Evolutionary conservation across 2,888 invertebrate species (phyloP).

Genomic region (Cosmia trapezina): DNA sequence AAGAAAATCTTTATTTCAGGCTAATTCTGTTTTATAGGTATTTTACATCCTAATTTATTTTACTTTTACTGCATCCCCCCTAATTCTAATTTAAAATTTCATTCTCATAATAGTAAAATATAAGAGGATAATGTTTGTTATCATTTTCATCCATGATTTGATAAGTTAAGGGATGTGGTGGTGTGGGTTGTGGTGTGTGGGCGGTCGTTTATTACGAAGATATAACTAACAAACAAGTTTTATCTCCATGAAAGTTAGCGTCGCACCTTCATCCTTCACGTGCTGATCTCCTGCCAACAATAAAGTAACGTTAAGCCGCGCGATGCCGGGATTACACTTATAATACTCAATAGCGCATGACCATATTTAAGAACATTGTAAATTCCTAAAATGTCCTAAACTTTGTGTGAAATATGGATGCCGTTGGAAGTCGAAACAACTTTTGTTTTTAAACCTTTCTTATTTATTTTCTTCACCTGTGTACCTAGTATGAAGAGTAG

Average conservation of each 20-base stretch:
- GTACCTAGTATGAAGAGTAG: not conserved
- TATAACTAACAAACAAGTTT: conserved; percentile 88
- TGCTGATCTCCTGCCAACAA: conserved; percentile 85
- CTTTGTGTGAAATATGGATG: conserved; percentile 34
- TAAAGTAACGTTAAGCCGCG: conserved; percentile 78
- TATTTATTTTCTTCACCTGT: conserved; percentile 8
- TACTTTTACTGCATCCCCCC: conserved; percentile 64
- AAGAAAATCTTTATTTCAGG: conserved; percentile 63
- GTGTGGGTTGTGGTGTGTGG: conserved; percentile 69
- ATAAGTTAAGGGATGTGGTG: conserved; percentile 69
- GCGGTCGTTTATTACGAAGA: conserved; percentile 73
- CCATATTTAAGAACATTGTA: conserved; percentile 60
- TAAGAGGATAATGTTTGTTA: conserved; percentile 61
- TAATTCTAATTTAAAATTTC: conserved; percentile 67
- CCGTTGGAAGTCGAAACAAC: conserved; percentile 28
- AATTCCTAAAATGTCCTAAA: conserved; percentile 26
- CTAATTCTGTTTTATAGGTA: conserved; percentile 68
- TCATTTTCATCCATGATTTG: conserved; percentile 72
- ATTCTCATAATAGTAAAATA: conserved; percentile 63
- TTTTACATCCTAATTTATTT: conserved; percentile 66
- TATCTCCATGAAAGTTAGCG: conserved; percentile 84
- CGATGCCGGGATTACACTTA: conserved; percentile 75
- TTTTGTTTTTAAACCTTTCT: conserved; percentile 19
- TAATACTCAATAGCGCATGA: conserved; percentile 64
- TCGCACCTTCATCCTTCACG: conserved; percentile 88